Conservation (phyloP, 2,113 vertebrate genomes). For the Todiramphus saurophagus region DNA sequence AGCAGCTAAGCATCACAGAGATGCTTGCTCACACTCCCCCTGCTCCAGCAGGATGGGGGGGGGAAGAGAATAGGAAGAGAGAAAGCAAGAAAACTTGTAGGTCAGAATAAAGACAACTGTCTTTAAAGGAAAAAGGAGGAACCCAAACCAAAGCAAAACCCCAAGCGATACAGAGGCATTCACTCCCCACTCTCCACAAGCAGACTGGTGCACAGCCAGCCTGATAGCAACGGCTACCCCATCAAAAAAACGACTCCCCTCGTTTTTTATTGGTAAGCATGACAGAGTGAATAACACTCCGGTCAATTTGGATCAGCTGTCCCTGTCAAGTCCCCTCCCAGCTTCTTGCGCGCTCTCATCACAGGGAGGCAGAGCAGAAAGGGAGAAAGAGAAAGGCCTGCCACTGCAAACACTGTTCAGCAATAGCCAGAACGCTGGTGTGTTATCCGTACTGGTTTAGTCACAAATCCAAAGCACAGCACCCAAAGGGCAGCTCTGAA, state of each 20-base stretch:
- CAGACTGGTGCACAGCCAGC: neutral
- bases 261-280: neutral
- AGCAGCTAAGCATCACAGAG: neutral
- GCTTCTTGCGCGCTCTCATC: neutral
- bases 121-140: too few species aligned
- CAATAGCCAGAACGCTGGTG: neutral
- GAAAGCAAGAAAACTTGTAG: neutral
- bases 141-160: neutral
- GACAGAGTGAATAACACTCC: neutral
- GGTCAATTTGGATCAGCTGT: neutral
- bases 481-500: neutral
- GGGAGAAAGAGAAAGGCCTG: neutral
- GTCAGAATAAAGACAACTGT: neutral
- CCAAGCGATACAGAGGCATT: neutral
- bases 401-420: neutral
- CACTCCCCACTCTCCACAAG: neutral
- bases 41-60: neutral
- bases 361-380: accelerated
- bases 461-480: neutral
- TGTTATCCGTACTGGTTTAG: neutral
- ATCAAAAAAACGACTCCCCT: neutral
- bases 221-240: neutral
- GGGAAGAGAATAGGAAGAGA: neutral
- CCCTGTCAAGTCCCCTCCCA: neutral
- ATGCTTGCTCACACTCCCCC: accelerated